These are phyloP conservation scores for Ibidorhyncha struthersii DNA, from an alignment of 2,113 vertebrate genomes.

Conservation along the genomic window DNA sequence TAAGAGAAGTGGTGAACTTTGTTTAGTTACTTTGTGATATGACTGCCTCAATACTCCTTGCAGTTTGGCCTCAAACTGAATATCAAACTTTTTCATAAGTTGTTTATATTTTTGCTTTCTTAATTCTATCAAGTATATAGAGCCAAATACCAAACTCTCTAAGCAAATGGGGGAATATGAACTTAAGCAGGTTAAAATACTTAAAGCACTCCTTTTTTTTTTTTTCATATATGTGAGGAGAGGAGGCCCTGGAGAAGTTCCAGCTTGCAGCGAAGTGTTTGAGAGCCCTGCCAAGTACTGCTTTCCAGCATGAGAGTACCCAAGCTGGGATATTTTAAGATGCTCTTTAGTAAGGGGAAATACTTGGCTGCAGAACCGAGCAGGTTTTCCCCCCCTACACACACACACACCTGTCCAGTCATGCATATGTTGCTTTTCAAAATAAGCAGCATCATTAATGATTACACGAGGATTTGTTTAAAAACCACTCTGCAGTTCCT, in stretches of 20 bases:
- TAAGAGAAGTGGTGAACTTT: neutral
- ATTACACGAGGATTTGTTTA: constrained; percentile 11
- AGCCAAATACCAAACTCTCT: neutral
- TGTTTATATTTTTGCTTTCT: neutral
- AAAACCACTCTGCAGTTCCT: constrained; percentile 20
- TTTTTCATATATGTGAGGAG: neutral
- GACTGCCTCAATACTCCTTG: neutral
- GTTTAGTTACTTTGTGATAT: neutral
- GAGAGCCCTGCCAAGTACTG: constrained; percentile 8
- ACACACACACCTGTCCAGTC: neutral
- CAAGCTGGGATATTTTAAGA: neutral
- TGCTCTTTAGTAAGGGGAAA: constrained; percentile 20
- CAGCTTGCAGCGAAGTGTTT: constrained; percentile 7
- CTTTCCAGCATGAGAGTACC: constrained; percentile 24
- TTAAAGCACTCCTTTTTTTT: neutral
- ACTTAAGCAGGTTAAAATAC: neutral
- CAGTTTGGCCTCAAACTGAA: neutral
- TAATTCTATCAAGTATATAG: neutral
- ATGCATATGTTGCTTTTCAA: neutral
- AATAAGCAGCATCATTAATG: neutral
- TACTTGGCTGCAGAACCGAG: constrained; percentile 36
- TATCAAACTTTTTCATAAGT: neutral
- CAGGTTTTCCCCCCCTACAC: constrained; percentile 28
- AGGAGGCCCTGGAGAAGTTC: constrained; percentile 54
- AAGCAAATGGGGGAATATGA: neutral